These are phyloP conservation scores for Cataglyphis rosenhaueri DNA, from an alignment of 2,888 invertebrate species.

Conservation along the genomic window DNA sequence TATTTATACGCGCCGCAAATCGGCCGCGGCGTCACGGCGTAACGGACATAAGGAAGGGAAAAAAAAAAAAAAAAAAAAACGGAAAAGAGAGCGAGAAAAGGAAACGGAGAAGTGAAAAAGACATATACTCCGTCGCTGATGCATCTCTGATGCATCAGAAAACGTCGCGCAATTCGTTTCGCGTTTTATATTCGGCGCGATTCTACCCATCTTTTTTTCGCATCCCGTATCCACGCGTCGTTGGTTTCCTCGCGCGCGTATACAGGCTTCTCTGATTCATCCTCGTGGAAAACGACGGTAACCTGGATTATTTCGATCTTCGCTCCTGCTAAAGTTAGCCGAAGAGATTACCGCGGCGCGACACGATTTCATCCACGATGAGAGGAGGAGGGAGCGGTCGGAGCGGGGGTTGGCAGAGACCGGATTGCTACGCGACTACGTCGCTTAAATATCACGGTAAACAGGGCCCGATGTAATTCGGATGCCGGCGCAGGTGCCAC, in stretches of 20 bases:
- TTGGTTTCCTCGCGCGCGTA: slow-evolving; percentile 44
- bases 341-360: slow-evolving; percentile 71
- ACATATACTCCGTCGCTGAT: slow-evolving; percentile 22
- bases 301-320: slow-evolving; percentile 81
- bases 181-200: slow-evolving; percentile 81
- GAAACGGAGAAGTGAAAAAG: slow-evolving; percentile 14
- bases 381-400: slow-evolving; percentile 42
- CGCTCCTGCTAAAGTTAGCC: slow-evolving; percentile 79
- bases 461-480: slow-evolving; percentile 78
- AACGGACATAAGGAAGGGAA: slow-evolving; percentile 30
- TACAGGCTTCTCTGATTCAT: slow-evolving; percentile 75
- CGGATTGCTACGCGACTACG: slow-evolving; percentile 45
- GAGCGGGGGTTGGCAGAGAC: not conserved
- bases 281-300: slow-evolving; percentile 62
- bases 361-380: slow-evolving; percentile 53
- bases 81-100: slow-evolving; percentile 36
- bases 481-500: slow-evolving; percentile 82
- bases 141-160: slow-evolving; percentile 45
- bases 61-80: slow-evolving; percentile 33
- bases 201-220: slow-evolving; percentile 13
- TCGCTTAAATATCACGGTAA: slow-evolving; percentile 76
- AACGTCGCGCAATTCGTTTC: slow-evolving; percentile 82
- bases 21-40: slow-evolving; percentile 74
- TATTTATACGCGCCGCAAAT: slow-evolving; percentile 82
- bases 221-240: slow-evolving; percentile 9